A percentile compares a stretch with the other conserved stretches of the same genome.
Evolutionary conservation across 2,797 vertebrate genomes (phyloP).

Genomic region (Gallirallus australis): DNA sequence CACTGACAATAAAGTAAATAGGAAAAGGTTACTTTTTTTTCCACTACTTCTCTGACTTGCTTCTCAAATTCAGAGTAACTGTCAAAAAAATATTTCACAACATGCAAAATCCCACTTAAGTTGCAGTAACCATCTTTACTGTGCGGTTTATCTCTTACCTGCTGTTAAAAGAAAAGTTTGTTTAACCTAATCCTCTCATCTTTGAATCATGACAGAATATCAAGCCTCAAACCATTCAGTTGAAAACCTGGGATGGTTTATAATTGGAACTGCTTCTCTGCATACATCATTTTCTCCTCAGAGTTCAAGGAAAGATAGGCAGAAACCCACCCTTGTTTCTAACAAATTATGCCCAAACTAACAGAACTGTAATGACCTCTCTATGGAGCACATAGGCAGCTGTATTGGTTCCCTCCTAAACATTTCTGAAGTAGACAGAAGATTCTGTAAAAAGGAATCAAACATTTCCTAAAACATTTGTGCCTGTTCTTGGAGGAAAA

Average conservation of each 20-base stretch:
- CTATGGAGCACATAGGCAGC: not conserved
- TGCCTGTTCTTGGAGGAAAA: too few relatives aligned
- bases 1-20: not conserved
- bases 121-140: not conserved
- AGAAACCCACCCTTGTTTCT: not conserved
- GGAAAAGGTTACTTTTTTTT: not conserved
- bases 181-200: slow-evolving; percentile 13
- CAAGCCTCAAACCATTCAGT: not conserved
- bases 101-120: not conserved
- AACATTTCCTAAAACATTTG: not conserved
- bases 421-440: not conserved
- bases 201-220: not conserved
- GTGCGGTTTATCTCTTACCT: not conserved
- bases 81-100: not conserved
- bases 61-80: not conserved
- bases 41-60: not conserved
- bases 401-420: not conserved
- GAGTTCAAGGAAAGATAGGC: not conserved
- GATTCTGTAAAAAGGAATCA: not conserved
- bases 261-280: not conserved
- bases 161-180: not conserved
- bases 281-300: not conserved
- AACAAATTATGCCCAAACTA: not conserved
- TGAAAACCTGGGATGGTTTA: slow-evolving; percentile 25
- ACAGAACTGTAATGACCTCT: not conserved